Evolutionary conservation across 2,113 vertebrate genomes (phyloP), one percentile per base, ranked within the genome.

Genomic region (Pimephales promelas): DNA sequence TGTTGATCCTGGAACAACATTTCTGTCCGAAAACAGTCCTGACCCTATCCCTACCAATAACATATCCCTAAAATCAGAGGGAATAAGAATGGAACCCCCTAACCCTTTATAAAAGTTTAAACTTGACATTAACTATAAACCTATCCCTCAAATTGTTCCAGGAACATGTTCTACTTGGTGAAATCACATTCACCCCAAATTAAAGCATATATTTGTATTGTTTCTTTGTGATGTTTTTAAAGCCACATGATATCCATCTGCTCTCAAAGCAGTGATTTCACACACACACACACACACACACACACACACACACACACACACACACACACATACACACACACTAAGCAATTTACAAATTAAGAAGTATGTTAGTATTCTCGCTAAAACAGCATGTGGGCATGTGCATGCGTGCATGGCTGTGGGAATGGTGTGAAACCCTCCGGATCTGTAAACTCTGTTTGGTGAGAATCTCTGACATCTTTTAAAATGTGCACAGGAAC

Each of bases 191-290:
- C 52, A 54, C 18, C 26, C 13, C 61, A 2, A 8, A 62, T 7
- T 16, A 18, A 31, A 64, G 2, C 6, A 1, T 2, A 28, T 62
- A 11, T 62, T 62, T 62, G 26, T 62, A 18, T 14, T 10, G 18
- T 36, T 36, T 68, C 22, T 36, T 68, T 5, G 1, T 36, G 31
- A 61, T 26, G 57, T 61, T 13, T 78, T 82, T 61, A 66, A 87
- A 84, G 34, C 49, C 52, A 72, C 45, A 56, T 45, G 34, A 79
- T 62, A 79, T 79, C 73, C 83, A 82, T 84, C 66, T 87, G 79
- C 52, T 85, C 45, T 84, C 31, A 82, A 84, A 77, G 34, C 14
- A 26, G 31, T 56, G 13, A 18, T 22, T 61, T 16, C 20, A 61
- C 56, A 61, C 54, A 45, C 75, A 24, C 24, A 4, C 13, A 5